Conservation (phyloP, 2,888 invertebrate species). For the Gonocerus acuteangulatus region DNA sequence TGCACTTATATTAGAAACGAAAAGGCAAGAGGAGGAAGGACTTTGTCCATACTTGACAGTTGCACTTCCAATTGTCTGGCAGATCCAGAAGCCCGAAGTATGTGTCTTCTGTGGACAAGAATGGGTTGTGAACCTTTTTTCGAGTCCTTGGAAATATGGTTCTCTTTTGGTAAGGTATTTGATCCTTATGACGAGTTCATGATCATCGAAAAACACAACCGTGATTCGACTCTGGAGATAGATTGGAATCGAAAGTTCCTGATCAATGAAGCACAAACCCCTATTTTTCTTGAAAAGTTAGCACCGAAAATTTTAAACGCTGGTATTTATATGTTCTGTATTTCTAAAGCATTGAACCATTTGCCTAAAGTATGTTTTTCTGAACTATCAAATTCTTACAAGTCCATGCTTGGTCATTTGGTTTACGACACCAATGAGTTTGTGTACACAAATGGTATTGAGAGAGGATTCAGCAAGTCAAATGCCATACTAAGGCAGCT, state of each 20-base stretch:
- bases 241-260: slow-evolving; percentile 95
- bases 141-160: slow-evolving; percentile 85
- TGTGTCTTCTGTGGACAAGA: slow-evolving; percentile 73
- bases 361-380: too few species aligned
- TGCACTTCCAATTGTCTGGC: slow-evolving; percentile 49
- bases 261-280: slow-evolving; percentile 72
- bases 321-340: slow-evolving; percentile 92
- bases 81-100: slow-evolving; percentile 40
- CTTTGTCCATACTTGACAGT: slow-evolving; percentile 77
- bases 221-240: slow-evolving; percentile 51
- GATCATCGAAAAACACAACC: slow-evolving; percentile 21
- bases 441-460: too few species aligned
- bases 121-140: slow-evolving; percentile 85
- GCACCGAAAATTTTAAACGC: slow-evolving; percentile 85
- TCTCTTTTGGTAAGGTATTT: slow-evolving; percentile 83
- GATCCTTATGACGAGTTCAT: slow-evolving; percentile 70
- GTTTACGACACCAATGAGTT: too few species aligned
- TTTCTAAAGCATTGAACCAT: slow-evolving; percentile 47
- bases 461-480: too few species aligned
- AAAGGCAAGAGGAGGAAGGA: slow-evolving; percentile 67
- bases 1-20: slow-evolving; percentile 46
- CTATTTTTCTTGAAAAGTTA: slow-evolving; percentile 75
- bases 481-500: too few species aligned
- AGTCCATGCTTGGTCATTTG: too few species aligned
- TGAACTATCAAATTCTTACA: too few species aligned